Percentiles rank a stretch among this genome's conserved stretches.
phyloP scores from a whole-genome alignment of 2,797 vertebrate species.

The Coendou prehensilis region DNA sequence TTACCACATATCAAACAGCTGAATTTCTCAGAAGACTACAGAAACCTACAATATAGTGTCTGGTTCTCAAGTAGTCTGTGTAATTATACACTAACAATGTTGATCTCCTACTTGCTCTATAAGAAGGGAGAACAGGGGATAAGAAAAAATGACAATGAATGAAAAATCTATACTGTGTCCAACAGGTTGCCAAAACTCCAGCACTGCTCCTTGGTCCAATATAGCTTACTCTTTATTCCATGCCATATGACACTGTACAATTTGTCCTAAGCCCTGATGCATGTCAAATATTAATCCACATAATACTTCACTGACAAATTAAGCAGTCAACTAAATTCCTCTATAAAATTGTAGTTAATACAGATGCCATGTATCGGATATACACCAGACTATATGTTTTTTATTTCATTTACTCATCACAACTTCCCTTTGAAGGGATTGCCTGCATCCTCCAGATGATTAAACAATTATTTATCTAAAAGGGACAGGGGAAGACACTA shows the following conservation, averaged over 20 bases:
- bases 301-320: not conserved
- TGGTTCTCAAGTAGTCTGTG: not conserved
- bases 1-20: not conserved
- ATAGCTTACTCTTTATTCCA: conserved; percentile 23
- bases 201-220: not conserved
- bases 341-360: not conserved
- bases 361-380: not conserved
- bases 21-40: not conserved
- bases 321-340: conserved; percentile 21
- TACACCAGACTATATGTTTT: not conserved
- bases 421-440: not conserved
- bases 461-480: conserved; percentile 9
- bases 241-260: not conserved
- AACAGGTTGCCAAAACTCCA: not conserved
- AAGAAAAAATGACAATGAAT: not conserved
- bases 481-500: not conserved
- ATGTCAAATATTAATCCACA: not conserved
- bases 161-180: not conserved
- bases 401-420: conserved; percentile 3
- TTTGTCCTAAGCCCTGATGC: not conserved
- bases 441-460: not conserved
- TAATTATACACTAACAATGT: not conserved
- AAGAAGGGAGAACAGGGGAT: not conserved
- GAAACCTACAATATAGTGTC: not conserved
- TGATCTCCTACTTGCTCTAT: not conserved